phyloP scores from a whole-genome alignment of 2,888 invertebrate genomes.

The Microctonus hyperodae region DNA sequence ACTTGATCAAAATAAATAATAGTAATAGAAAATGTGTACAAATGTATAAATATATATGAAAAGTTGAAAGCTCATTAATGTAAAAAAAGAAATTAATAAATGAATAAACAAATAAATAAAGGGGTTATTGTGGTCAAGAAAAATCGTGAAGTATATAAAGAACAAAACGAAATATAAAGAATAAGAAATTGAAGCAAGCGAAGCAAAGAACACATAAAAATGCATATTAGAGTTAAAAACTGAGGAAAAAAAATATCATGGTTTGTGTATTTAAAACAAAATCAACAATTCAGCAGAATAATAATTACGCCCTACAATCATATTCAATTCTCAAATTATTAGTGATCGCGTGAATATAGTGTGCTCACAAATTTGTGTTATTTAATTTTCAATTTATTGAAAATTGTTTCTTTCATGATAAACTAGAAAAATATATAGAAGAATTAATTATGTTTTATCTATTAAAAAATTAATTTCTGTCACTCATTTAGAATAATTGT shows the following conservation, averaged over 20 bases:
- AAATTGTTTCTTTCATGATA: not conserved
- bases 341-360: constrained; percentile 40
- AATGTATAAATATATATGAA: no score
- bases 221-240: not conserved
- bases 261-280: not conserved
- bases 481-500: no score
- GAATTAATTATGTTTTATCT: no score
- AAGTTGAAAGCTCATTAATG: no score
- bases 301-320: constrained; percentile 56
- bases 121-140: constrained; percentile 62
- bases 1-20: no score
- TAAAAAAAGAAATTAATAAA: no score
- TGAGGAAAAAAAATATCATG: not conserved
- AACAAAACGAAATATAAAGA: constrained; percentile 26
- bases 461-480: no score
- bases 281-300: constrained; percentile 45
- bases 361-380: constrained; percentile 41
- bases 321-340: constrained; percentile 42
- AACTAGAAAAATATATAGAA: not conserved
- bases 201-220: constrained; percentile 47
- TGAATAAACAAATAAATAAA: not conserved
- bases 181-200: constrained; percentile 52
- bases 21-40: no score
- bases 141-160: constrained; percentile 34
- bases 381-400: constrained; percentile 32